Evolutionary conservation across 2,888 invertebrate genomes (phyloP).

Genomic region (Oscheius sp.): DNA sequence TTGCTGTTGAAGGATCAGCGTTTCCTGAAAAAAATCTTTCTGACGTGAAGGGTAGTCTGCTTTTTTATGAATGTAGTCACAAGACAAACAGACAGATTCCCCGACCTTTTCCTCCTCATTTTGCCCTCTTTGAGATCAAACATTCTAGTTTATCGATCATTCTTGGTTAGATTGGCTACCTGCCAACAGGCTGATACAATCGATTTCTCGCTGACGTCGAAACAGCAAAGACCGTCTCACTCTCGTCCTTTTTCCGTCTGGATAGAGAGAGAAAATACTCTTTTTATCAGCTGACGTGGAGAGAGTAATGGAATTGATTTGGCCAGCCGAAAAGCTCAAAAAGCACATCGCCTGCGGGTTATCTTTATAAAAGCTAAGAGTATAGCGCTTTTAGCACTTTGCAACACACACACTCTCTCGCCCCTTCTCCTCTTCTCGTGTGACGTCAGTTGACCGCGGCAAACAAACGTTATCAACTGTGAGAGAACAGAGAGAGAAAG

Average conservation of each 20-base stretch:
- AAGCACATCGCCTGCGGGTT: no score
- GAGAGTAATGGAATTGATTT: no score
- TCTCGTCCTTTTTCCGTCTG: background rate
- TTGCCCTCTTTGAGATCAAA: slow-evolving; percentile 3
- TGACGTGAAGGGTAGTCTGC: background rate
- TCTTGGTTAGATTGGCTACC: background rate
- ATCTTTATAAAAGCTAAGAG: no score
- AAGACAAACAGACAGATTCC: background rate
- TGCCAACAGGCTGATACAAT: slow-evolving; percentile 1
- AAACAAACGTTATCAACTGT: slow-evolving; percentile 26
- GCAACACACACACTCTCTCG: slow-evolving; percentile 1
- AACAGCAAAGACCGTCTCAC: slow-evolving; percentile 26
- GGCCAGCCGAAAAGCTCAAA: no score
- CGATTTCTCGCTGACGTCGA: slow-evolving; percentile 26
- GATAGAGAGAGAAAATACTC: background rate
- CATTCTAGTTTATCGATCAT: background rate
- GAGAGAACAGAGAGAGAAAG: slow-evolving; percentile 2
- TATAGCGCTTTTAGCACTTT: slow-evolving; percentile 7
- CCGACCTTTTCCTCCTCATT: background rate
- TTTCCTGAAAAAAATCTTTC: slow-evolving; percentile 22
- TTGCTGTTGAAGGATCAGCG: slow-evolving; percentile 20
- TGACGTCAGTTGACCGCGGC: slow-evolving; percentile 21
- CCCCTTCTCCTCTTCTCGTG: background rate
- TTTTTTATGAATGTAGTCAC: background rate
- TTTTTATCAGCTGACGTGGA: no score